Base-by-base conservation (phyloP, 2,888 invertebrate genomes). In the Mermis nigrescens region DNA sequence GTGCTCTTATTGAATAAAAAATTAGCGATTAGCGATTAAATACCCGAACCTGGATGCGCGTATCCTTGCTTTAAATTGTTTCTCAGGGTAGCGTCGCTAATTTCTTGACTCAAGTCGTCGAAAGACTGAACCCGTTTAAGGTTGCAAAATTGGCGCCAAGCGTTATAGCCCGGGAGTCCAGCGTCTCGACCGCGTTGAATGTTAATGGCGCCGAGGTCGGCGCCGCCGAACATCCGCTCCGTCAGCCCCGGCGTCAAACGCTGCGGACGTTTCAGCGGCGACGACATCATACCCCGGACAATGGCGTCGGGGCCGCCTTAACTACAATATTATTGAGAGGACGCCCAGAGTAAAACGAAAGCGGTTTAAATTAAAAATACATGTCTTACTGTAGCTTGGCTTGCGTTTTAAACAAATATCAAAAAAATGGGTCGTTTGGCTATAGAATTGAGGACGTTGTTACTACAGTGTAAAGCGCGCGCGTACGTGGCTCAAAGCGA, bases 301-400 rank as follows among this genome's bases (percentile, higher is more conserved):
- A 98, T 74, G 0, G 95, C 94, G 77, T 98, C 98, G 1, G 90
- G 84, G 24, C 91, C 98, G 38, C 91, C 94, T 77, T 95, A 92
- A n/a, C n/a, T n/a, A n/a, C n/a, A n/a, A n/a, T n/a, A n/a, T n/a
- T n/a, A n/a, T n/a, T n/a, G n/a, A n/a, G n/a, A n/a, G n/a, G n/a
- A n/a, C n/a, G n/a, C n/a, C n/a, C n/a, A n/a, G n/a, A n/a, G n/a
- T n/a, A n/a, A n/a, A n/a, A n/a, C n/a, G n/a, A n/a, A n/a, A n/a
- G n/a, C n/a, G n/a, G n/a, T n/a, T n/a, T n/a, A n/a, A n/a, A n/a
- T n/a, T n/a, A n/a, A n/a, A n/a, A n/a, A n/a, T n/a, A n/a, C n/a
- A n/a, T n/a, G n/a, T n/a, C n/a, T n/a, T n/a, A n/a, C n/a, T n/a
- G n/a, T n/a, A n/a, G n/a, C n/a, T n/a, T n/a, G n/a, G n/a, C n/a